Base-by-base conservation (phyloP, 1,140 invertebrate genomes). In the Stenopsyche tienmushanensis region DNA sequence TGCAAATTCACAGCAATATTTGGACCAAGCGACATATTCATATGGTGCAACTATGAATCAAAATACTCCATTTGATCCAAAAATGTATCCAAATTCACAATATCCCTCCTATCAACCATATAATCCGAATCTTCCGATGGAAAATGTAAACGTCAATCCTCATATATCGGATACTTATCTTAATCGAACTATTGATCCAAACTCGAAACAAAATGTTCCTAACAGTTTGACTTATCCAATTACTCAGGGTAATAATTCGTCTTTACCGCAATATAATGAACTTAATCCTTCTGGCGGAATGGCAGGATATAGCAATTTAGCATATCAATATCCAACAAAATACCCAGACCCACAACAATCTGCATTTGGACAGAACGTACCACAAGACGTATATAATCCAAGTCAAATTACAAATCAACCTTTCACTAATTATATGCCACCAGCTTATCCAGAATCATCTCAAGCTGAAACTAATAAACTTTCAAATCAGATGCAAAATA, bases 401-500 rank as follows among this genome's bases (percentile, higher is more conserved):
- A 62, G 24, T 26, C 44, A 1, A 52, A 24, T 59, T 25, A 63
- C 24, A 23, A 25, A n/a, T 44, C 65, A 66, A 41, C 29, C 53
- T 8, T 66, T 59, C 54, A 25, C 29, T 13, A 54, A 41, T 18
- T 53, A 39, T 53, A 25, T 25, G 41, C 58, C 50, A 13, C 15
- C 41, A 9, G 17, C 41, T 7, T 59, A 68, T 64, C 20, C 62
- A 44, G 54, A 68, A 13, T 21, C 58, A n/a, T 24, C 42, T 17
- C 58, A 57, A 17, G 18, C 23, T 47, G 62, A 63, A 26, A 53
- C 52, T 10, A 41, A 45, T 59, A 65, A 66, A 25, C n/a, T 70
- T 0, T 15, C 53, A 9, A 66, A 24, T 29, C 68, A 66, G 18
- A 67, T 70, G 62, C 68, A 70, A 58, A 70, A 65, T 50, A 55